A percentile compares a stretch with the other conserved stretches of the same genome.
Conservation (phyloP, 2,113 vertebrate species). For the Hiodon alosoides region DNA sequence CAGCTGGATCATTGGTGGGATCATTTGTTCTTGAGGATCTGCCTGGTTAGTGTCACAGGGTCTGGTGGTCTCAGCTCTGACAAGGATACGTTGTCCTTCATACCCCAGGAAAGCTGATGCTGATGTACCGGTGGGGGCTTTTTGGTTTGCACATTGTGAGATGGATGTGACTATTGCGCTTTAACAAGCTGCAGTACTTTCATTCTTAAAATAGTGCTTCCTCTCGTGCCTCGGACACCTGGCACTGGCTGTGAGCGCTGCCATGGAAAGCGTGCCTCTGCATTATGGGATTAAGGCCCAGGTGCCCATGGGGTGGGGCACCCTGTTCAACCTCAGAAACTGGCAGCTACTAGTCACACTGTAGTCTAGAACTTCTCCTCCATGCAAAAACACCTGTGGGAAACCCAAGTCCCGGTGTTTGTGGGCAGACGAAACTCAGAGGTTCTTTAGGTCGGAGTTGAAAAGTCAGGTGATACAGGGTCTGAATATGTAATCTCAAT, state of each 20-base stretch:
- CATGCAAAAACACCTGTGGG: conserved; percentile 41
- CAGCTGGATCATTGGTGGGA: too few relatives aligned
- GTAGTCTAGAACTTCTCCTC: conserved; percentile 45
- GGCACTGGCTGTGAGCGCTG: conserved; percentile 41
- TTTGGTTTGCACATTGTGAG: conserved; percentile 40
- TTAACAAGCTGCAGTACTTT: conserved; percentile 54
- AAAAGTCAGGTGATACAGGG: too few relatives aligned
- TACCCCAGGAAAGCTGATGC: conserved; percentile 38
- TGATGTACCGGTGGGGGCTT: conserved; percentile 20
- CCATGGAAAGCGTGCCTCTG: conserved; percentile 1
- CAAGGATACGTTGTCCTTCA: conserved; percentile 53
- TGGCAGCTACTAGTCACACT: conserved; percentile 61
- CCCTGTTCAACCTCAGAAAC: conserved; percentile 20
- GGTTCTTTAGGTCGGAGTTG: too few relatives aligned
- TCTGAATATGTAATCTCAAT: too few relatives aligned
- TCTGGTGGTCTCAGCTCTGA: conserved; percentile 46
- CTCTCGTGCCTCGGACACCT: conserved; percentile 44
- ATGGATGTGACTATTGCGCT: conserved; percentile 66
- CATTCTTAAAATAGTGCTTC: conserved; percentile 63
- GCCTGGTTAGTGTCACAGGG: conserved; percentile 10
- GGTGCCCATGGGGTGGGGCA: too few relatives aligned
- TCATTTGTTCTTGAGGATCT: too few relatives aligned
- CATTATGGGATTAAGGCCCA: neutral
- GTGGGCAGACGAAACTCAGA: too few relatives aligned
- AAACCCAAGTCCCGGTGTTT: too few relatives aligned